Base-by-base conservation (phyloP, 2,113 vertebrate genomes). In the Oplegnathus fasciatus region DNA sequence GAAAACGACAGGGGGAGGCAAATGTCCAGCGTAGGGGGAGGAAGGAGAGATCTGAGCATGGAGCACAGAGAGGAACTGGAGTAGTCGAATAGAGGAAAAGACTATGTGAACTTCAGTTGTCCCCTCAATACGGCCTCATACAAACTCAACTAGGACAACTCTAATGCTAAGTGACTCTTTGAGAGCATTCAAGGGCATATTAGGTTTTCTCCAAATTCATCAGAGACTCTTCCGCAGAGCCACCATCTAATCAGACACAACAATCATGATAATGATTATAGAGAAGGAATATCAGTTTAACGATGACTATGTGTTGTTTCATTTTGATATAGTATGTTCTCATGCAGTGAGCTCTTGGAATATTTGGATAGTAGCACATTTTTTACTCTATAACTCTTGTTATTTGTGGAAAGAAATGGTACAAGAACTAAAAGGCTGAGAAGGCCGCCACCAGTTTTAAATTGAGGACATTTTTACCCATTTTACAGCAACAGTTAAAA, bases 41-140 rank as follows among this genome's bases (percentile, higher is more conserved):
- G 96, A 96, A 92, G 97, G 14, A 91, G 96, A 52, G 96, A 98
- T 83, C 96, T 98, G 44, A 96, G 95, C 95, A 97, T 99, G 95
- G 97, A 98, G 92, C 97, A 97, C 93, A 96, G 95, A 95, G 98
- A 99, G 94, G 97, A 97, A 2, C 95, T 99, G 91, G 97, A 99
- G 88, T 99, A 94, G 88, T 37, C 22, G 54, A 32, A 7, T 10
- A 65, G 62, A 60, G 55, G 54, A 58, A 66, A n/a, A 76, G 32
- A 81, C 55, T 48, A 15, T 28, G 57, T 83, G 57, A 86, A 72
- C 75, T 83, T 70, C 67, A n/a, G 66, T 22, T 34, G 70, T 82
- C 72, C 34, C 32, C 64, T 80, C 13, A 57, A 69, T 4, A 54
- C 10, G 20, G 61, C 79, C 67, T 50, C 71, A 64, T 68, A 68